These are phyloP conservation scores for Chondrilla cf. caribensis DNA, from an alignment of 37 sponge, comb jelly and placozoan species.

Conservation along the genomic window DNA sequence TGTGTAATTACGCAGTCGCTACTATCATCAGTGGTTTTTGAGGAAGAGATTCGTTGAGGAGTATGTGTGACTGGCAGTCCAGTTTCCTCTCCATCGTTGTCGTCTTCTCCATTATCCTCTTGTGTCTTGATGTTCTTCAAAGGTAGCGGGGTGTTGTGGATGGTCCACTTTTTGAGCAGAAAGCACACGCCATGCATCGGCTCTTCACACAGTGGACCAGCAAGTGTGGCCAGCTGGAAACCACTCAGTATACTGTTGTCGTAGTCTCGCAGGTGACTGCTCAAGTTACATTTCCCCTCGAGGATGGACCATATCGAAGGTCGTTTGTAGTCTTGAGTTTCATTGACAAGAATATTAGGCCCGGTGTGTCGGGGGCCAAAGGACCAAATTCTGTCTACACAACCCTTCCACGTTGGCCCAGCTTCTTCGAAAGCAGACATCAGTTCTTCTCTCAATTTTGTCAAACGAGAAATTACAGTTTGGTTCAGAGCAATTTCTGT, in stretches of 20 bases:
- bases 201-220: constrained; percentile 98
- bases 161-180: constrained; percentile 65
- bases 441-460: constrained; percentile 35
- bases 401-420: constrained; percentile 38
- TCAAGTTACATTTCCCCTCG: neutral
- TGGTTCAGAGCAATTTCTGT: neutral
- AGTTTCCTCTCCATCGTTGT: neutral
- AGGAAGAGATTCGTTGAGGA: neutral
- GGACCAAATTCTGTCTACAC: constrained; percentile 76
- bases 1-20: neutral
- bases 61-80: neutral
- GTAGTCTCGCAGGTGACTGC: constrained; percentile 38
- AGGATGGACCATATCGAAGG: constrained; percentile 59
- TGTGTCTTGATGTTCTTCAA: neutral
- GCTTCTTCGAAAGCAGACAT: constrained; percentile 26
- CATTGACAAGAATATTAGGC: constrained; percentile 85
- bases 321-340: constrained; percentile 44
- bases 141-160: constrained; percentile 6
- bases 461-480: constrained; percentile 1
- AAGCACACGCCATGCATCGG: constrained; percentile 89
- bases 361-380: constrained; percentile 88
- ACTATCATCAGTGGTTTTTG: neutral
- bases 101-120: neutral
- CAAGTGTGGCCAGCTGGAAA: constrained; percentile 89
- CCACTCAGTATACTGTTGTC: constrained; percentile 86